These are phyloP conservation scores for Hafferia zeledoni DNA, from an alignment of 2,797 vertebrate genomes.

Conservation along the genomic window DNA sequence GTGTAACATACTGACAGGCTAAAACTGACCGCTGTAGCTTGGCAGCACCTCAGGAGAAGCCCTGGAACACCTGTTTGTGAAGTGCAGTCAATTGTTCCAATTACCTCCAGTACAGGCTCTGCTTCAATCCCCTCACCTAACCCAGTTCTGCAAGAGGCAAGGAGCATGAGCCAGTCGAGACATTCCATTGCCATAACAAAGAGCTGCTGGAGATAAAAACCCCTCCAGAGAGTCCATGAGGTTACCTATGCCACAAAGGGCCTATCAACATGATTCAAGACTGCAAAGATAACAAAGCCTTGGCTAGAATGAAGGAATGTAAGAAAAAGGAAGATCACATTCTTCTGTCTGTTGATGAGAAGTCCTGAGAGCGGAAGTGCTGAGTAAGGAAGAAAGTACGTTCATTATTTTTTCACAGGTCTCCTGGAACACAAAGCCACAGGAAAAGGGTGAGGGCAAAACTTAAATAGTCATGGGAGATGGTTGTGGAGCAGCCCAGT, in stretches of 20 bases:
- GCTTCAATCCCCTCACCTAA: not conserved
- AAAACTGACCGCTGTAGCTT: not conserved
- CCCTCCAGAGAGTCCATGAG: not conserved
- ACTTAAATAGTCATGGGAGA: not conserved
- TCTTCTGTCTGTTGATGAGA: not conserved
- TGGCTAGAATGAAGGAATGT: not conserved
- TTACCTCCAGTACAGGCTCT: not conserved
- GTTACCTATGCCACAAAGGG: not conserved
- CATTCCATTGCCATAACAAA: not conserved
- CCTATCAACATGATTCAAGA: not conserved
- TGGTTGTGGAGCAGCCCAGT: not conserved
- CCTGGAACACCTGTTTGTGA: not conserved
- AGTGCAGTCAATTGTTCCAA: not conserved
- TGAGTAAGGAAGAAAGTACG: not conserved
- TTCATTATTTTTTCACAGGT: not conserved
- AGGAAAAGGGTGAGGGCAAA: not conserved
- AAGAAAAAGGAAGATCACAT: not conserved
- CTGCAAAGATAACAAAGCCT: not conserved
- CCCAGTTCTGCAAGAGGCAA: not conserved
- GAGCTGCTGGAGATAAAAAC: not conserved
- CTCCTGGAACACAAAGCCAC: not conserved
- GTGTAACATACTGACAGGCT: not conserved
- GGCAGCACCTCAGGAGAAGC: not conserved
- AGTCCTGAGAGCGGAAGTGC: not conserved
- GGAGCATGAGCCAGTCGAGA: not conserved